Conservation (phyloP, 2,888 invertebrate genomes). For the Drosophila prostipennis region DNA sequence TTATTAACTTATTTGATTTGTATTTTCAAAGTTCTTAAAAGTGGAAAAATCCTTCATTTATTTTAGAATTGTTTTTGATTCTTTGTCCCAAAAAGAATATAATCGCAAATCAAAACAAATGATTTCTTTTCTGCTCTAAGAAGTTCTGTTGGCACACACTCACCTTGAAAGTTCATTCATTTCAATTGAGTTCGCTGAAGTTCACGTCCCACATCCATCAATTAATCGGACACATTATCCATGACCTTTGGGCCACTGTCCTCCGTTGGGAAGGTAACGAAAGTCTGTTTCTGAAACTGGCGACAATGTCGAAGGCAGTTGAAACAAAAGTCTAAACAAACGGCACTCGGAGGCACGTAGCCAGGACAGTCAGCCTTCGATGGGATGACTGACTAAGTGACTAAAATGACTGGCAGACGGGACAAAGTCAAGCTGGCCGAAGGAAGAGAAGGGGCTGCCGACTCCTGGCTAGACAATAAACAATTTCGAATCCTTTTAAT, state of each 20-base stretch:
- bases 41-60: no score
- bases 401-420: slow-evolving; percentile 56
- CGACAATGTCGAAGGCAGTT: slow-evolving; percentile 57
- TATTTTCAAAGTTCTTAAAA: no score
- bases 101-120: background rate
- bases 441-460: slow-evolving; percentile 2
- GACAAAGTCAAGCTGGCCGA: slow-evolving; percentile 30
- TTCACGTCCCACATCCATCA: slow-evolving; percentile 27
- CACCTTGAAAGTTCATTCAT: slow-evolving; percentile 19
- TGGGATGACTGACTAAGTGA: slow-evolving; percentile 43
- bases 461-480: slow-evolving; percentile 71
- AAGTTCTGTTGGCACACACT: background rate
- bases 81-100: background rate
- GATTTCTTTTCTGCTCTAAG: background rate
- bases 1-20: no score
- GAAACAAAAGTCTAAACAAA: slow-evolving; percentile 62
- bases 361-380: slow-evolving; percentile 32
- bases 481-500: slow-evolving; percentile 80
- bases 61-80: no score
- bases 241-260: slow-evolving; percentile 36
- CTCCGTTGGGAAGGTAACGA: slow-evolving; percentile 31
- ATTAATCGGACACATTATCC: slow-evolving; percentile 28
- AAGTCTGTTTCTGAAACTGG: slow-evolving; percentile 45
- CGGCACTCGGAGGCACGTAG: slow-evolving; percentile 52
- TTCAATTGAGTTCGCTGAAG: slow-evolving; percentile 7